Base-by-base conservation (phyloP, 2,113 vertebrate genomes). In the Odobenus rosmarus region DNA sequence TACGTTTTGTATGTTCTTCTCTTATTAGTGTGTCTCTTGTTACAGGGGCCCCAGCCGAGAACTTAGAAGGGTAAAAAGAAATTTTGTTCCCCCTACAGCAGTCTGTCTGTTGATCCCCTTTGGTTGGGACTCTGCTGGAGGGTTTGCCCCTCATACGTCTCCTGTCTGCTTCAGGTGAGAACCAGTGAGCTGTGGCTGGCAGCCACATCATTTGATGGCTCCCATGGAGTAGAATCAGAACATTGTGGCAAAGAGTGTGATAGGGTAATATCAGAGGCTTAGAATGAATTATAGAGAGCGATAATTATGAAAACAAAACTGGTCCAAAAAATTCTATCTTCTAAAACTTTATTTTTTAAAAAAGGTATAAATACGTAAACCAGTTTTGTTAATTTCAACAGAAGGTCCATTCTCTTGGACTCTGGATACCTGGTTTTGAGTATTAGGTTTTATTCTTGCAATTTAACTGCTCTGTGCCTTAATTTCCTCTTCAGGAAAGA, bases 211-310 rank as follows among this genome's bases (percentile, higher is more conserved):
- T 97, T 98, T 97, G 96, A 96, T 98, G 93, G 97, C 97, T 97
- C 96, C 96, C 88, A 28, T 80, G 86, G 64, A 24, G 92, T 49
- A 94, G 93, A 93, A 96, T 88, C 94, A 0, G 19, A 97, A 97
- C 88, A 93, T 97, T 88, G 96, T 94, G 98, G 96, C 95, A 80
- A 98, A 97, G 84, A 97, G 85, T 97, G 96, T 98, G 96, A 97
- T 98, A 97, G 94, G 98, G 97, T 97, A 62, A 8, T 55, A 8
- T 7, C 26, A 96, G 98, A 99, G 98, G 99, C 99, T 99, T 99
- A 98, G 98, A 97, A 96, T 98, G 98, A 99, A 99, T 31, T 64
- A 4, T 33, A 15, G 4, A 99, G 99, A 99, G 99, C 98, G 98
- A 98, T 96, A 46, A 21, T 90, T 62, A 72, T 36, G 13, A 42